Conservation (phyloP, 1,140 invertebrate species). For the Whitmania pigra region DNA sequence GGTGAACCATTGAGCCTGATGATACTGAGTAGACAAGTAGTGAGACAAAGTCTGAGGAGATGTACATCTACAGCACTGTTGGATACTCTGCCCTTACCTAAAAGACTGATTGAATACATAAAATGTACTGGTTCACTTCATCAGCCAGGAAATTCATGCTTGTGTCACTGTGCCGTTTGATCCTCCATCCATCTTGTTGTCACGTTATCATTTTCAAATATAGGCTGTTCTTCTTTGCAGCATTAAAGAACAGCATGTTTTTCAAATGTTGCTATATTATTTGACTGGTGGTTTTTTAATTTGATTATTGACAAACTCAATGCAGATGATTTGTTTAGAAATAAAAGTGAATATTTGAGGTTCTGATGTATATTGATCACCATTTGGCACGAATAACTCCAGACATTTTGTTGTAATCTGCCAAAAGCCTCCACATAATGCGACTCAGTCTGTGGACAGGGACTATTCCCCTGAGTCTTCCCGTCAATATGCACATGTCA, state of each 20-base stretch:
- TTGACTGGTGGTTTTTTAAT: neutral
- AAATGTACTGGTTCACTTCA: constrained; percentile 7
- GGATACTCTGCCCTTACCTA: neutral
- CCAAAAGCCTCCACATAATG: constrained; percentile 70
- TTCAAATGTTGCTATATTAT: too few relatives aligned
- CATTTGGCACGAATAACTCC: constrained; percentile 78
- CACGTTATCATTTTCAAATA: neutral
- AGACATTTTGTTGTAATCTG: constrained; percentile 76
- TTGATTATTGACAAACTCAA: neutral
- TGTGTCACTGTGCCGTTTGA: neutral
- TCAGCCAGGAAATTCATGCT: neutral
- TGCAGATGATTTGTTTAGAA: neutral
- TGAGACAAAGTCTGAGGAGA: constrained; percentile 3
- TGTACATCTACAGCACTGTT: neutral
- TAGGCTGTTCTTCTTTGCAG: neutral
- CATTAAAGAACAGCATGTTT: too few relatives aligned
- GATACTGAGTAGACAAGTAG: neutral
- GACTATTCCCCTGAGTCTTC: constrained; percentile 59
- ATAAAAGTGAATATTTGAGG: neutral
- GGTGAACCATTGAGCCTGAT: constrained; percentile 2
- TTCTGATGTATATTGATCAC: constrained; percentile 40
- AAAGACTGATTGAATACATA: constrained; percentile 8
- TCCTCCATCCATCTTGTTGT: neutral
- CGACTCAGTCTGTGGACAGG: constrained; percentile 66
- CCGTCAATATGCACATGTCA: constrained; percentile 59